Evolutionary conservation across 2,888 invertebrate species (phyloP).

Genomic region (Omphaloscelis lunosa): DNA sequence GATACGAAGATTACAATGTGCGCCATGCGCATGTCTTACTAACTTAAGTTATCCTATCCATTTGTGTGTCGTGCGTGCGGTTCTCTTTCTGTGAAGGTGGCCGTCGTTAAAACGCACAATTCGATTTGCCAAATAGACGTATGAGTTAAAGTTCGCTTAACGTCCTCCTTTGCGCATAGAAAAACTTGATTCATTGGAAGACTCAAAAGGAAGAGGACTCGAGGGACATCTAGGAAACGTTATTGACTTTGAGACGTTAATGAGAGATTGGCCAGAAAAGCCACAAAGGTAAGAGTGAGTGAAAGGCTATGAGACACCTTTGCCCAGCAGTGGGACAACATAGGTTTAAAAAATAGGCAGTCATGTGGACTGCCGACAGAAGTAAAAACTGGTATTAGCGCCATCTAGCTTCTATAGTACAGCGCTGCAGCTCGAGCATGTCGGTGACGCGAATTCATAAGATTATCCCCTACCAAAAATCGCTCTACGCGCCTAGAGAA

Average conservation of each 20-base stretch:
- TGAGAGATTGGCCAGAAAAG: not conserved
- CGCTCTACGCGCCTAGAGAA: no score
- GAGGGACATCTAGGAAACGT: not conserved
- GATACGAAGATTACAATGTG: not conserved
- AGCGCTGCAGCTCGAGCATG: no score
- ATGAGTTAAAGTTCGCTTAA: not conserved
- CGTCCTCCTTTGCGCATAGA: not conserved
- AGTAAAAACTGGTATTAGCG: no score
- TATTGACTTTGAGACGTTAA: not conserved
- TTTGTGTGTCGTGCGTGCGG: not conserved
- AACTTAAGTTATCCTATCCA: not conserved
- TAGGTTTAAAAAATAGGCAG: no score
- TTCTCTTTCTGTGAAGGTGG: not conserved
- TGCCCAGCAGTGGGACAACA: no score
- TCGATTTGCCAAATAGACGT: not conserved
- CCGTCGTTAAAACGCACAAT: not conserved
- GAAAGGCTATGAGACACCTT: no score
- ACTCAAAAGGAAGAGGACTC: not conserved
- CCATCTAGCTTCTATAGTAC: no score
- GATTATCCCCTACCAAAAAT: no score
- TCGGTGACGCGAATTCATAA: no score
- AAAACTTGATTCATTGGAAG: not conserved
- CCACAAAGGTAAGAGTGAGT: not conserved
- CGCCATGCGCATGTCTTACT: no score
- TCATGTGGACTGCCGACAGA: no score